phyloP scores from a whole-genome alignment of 2,797 vertebrate genomes.

The Eutrigla gurnardus region DNA sequence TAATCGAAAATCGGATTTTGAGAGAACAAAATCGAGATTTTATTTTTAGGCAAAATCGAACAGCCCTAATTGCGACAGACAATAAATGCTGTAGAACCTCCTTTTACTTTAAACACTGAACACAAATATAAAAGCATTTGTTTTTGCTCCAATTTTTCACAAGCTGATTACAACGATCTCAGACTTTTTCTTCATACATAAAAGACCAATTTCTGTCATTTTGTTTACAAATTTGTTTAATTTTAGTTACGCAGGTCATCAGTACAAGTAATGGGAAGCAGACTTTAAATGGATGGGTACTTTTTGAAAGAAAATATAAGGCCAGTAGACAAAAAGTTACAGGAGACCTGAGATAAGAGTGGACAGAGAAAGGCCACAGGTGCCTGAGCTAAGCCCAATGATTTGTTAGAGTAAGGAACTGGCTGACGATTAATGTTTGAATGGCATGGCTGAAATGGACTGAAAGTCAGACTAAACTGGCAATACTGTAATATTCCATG shows the following conservation, averaged over 20 bases:
- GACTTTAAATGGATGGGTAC: constrained; percentile 41
- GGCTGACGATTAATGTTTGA: neutral
- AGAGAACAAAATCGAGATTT: no score
- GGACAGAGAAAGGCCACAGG: constrained; percentile 3
- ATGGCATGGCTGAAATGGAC: neutral
- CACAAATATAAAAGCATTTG: no score
- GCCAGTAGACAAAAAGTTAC: constrained; percentile 25
- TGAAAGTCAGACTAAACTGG: neutral
- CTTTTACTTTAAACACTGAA: neutral
- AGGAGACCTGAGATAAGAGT: neutral
- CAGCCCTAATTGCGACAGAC: no score
- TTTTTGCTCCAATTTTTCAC: no score
- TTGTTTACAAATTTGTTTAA: no score
- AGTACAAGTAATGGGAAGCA: constrained; percentile 8
- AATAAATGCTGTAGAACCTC: neutral
- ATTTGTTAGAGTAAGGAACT: neutral
- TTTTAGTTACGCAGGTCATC: neutral
- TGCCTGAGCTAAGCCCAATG: constrained; percentile 44
- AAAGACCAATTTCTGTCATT: no score
- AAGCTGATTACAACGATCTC: no score
- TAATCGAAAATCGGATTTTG: no score
- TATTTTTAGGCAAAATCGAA: no score
- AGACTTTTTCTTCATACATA: no score
- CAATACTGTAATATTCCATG: neutral
- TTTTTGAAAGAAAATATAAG: constrained; percentile 44